A percentile compares a stretch with the other conserved stretches of the same genome.
Evolutionary conservation across 2,797 vertebrate species (phyloP).

Genomic region (Echeneis naucrates): DNA sequence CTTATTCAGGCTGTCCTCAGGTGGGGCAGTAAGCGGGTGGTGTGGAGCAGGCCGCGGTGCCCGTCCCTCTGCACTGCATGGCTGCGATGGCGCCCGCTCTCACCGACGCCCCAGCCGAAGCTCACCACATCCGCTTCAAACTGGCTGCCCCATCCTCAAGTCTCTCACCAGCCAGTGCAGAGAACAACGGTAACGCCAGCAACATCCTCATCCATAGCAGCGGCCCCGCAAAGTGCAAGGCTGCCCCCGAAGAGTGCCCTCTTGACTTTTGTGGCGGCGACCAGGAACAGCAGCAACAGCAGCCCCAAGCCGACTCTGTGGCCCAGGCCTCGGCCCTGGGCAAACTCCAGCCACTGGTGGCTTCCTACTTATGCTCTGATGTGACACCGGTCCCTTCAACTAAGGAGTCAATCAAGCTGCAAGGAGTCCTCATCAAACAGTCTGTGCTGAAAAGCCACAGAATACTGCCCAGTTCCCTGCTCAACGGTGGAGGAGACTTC

Average conservation of each 20-base stretch:
- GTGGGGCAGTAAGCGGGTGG: conserved; percentile 91
- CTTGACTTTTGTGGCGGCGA: conserved; percentile 88
- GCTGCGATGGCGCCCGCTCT: conserved; percentile 99
- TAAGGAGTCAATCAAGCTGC: conserved; percentile 96
- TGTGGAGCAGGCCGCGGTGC: conserved; percentile 93
- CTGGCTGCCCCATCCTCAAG: conserved; percentile 98
- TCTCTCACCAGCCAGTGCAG: conserved; percentile 94
- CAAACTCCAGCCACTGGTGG: conserved; percentile 94
- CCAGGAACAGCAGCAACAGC: conserved; percentile 86
- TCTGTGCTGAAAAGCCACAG: conserved; percentile 93
- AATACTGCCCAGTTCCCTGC: conserved; percentile 86
- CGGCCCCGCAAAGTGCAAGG: conserved; percentile 92
- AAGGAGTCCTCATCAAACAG: conserved; percentile 97
- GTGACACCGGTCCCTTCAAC: conserved; percentile 91
- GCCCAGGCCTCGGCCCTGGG: conserved; percentile 84
- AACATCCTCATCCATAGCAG: conserved; percentile 94
- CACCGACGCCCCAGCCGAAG: conserved; percentile 99
- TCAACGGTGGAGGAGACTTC: conserved; percentile 89
- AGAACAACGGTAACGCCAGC: conserved; percentile 96
- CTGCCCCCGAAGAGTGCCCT: conserved; percentile 87
- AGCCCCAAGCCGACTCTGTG: conserved; percentile 70
- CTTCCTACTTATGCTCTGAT: conserved; percentile 95
- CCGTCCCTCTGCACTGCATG: conserved; percentile 98
- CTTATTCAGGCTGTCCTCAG: conserved; percentile 86
- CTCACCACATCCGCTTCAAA: conserved; percentile 99